These are phyloP conservation scores for Psettodes erumei DNA, from an alignment of 2,113 vertebrate species.

Conservation along the genomic window DNA sequence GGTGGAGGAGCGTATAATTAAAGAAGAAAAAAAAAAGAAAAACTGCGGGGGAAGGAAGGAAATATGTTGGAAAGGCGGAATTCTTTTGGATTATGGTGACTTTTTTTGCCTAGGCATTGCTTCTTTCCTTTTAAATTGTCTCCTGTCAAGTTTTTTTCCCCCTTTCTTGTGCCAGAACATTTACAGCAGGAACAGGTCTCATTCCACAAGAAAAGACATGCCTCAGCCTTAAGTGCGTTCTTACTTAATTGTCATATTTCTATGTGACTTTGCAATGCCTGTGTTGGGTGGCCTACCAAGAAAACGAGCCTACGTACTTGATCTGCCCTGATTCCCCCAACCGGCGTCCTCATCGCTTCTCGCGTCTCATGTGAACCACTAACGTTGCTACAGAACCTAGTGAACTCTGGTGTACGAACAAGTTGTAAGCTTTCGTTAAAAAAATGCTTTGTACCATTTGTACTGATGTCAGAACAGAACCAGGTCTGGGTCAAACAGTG, in stretches of 20 bases:
- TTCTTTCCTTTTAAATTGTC: constrained; percentile 46
- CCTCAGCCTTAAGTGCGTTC: constrained; percentile 81
- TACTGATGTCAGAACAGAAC: constrained; percentile 48
- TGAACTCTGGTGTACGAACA: constrained; percentile 55
- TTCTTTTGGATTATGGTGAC: constrained; percentile 27
- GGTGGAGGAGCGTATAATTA: constrained; percentile 17
- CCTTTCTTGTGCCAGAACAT: constrained; percentile 65
- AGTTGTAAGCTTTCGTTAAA: constrained; percentile 20
- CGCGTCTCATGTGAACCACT: constrained; percentile 76
- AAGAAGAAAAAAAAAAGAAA: not conserved
- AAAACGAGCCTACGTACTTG: constrained; percentile 64
- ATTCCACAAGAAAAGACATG: constrained; percentile 76
- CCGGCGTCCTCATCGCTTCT: constrained; percentile 44
- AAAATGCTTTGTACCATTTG: constrained; percentile 42
- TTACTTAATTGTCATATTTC: constrained; percentile 45
- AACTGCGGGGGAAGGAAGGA: constrained; percentile 9
- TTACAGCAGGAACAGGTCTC: constrained; percentile 70
- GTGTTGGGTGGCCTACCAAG: constrained; percentile 56
- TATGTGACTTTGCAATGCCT: constrained; percentile 66
- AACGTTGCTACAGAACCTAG: constrained; percentile 60
- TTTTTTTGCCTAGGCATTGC: constrained; percentile 22
- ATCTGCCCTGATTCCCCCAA: constrained; percentile 37
- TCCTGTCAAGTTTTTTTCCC: constrained; percentile 26
- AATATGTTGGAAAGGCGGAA: constrained; percentile 34
- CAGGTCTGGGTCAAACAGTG: constrained; percentile 37